These are phyloP conservation scores for Orius laevigatus DNA, from an alignment of 1,140 invertebrate genomes.

Conservation along the genomic window DNA sequence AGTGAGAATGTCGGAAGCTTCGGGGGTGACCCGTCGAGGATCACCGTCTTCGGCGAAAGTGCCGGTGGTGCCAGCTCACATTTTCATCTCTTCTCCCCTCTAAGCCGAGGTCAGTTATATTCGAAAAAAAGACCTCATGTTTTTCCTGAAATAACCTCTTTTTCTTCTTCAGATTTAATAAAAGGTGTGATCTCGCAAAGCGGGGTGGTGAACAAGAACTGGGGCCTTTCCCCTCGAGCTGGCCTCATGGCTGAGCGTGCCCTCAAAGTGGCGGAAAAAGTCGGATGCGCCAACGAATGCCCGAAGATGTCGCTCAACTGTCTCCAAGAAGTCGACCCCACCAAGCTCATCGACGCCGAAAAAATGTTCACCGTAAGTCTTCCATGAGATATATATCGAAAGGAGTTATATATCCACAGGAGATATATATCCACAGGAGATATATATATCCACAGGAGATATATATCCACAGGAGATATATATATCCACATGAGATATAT, in stretches of 20 bases:
- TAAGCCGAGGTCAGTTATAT: not conserved
- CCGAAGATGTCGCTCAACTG: not conserved
- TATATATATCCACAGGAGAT: too few relatives aligned
- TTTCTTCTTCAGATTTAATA: not conserved
- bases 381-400: too few relatives aligned
- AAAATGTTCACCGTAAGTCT: not conserved
- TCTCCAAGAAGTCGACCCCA: not conserved
- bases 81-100: not conserved
- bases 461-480: too few relatives aligned
- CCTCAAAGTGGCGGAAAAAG: not conserved
- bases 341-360: not conserved
- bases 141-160: too few relatives aligned
- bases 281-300: not conserved
- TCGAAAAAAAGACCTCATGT: too few relatives aligned
- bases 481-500: too few relatives aligned
- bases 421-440: too few relatives aligned
- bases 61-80: not conserved
- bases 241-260: not conserved
- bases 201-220: not conserved
- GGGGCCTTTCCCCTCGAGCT: not conserved
- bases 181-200: conserved; percentile 5
- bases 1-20: not conserved
- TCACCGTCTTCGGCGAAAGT: not conserved
- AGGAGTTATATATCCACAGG: too few relatives aligned
- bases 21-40: not conserved